Base-by-base conservation (phyloP, 2,113 vertebrate genomes). In the Tachuris rubrigastra region DNA sequence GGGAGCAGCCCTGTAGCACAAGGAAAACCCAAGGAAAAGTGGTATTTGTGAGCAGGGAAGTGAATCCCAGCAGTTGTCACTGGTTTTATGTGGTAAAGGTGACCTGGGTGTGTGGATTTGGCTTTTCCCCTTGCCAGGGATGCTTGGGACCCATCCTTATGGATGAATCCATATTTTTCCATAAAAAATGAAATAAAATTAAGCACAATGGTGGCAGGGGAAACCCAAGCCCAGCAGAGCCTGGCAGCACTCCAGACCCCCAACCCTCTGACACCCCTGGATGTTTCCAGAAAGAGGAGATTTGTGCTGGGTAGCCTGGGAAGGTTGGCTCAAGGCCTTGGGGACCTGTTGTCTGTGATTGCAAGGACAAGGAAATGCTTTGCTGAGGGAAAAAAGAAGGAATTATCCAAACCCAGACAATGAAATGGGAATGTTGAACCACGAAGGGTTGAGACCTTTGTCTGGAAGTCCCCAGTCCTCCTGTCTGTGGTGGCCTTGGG, bases 371-470 rank as follows among this genome's bases (percentile, higher is more conserved):
- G 2, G 31, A 35, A 12, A 12, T 13, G 49, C 7, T 46, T 35
- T 28, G 39, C 56, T 0, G 1, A 46, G 65, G 21, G 10, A 1
- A 31, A 46, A 52, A 25, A n/a, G 24, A 12, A n/a, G 33, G 33
- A 24, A 31, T 9, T 35, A 0, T 22, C 37, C 28, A 27, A 46
- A 65, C 20, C 1, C 3, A 16, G 65, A 5, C 1, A 8, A 21
- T 17, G 21, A 35, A 27, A 47, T 0, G 6, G 59, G 4, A 3
- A 18, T 2, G 10, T 6, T 67, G 52, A 53, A 31, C 28, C 25
- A 9, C 1, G 22, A 35, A 59, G 25, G 10, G 58, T 7, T 33
- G n/a, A 12, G 47, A 50, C 23, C 23, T 68, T 13, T 18, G 35
- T 47, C 28, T 31, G 27, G 27, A 49, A 31, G 13, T 49, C 27